These are phyloP conservation scores for Sinhomidia bicolor DNA, from an alignment of 2,888 invertebrate species.

Conservation along the genomic window DNA sequence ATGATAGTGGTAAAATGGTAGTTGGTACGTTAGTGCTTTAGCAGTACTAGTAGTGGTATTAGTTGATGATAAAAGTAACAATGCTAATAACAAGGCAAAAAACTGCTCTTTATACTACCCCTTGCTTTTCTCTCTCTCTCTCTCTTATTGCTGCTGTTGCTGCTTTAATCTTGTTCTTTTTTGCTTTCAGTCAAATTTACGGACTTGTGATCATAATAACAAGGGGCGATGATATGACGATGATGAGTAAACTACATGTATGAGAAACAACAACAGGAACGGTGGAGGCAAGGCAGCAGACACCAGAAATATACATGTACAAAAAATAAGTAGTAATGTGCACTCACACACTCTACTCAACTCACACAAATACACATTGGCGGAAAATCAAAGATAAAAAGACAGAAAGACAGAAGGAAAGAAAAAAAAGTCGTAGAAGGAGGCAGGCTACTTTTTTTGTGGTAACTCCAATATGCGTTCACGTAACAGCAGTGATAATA, in stretches of 20 bases:
- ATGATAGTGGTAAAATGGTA: constrained; percentile 30
- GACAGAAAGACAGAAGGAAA: background rate
- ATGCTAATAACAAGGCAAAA: constrained; percentile 51
- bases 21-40: constrained; percentile 52
- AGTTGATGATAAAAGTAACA: constrained; percentile 33
- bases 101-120: background rate
- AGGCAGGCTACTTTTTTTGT: too few species aligned
- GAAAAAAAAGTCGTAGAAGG: too few species aligned
- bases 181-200: constrained; percentile 56
- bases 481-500: background rate
- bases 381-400: background rate
- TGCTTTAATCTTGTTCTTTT: constrained; percentile 32
- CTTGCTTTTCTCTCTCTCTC: background rate
- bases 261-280: background rate
- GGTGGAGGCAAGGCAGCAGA: background rate
- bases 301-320: background rate
- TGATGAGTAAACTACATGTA: constrained; percentile 49
- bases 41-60: too few species aligned
- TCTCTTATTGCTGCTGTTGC: background rate
- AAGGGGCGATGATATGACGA: constrained; percentile 38
- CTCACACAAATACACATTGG: too few species aligned
- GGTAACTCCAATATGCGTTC: background rate
- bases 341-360: background rate
- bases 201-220: constrained; percentile 59
- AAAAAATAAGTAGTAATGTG: background rate